Base-by-base conservation (phyloP, 2,888 invertebrate species). In the Nyleta sp. region DNA sequence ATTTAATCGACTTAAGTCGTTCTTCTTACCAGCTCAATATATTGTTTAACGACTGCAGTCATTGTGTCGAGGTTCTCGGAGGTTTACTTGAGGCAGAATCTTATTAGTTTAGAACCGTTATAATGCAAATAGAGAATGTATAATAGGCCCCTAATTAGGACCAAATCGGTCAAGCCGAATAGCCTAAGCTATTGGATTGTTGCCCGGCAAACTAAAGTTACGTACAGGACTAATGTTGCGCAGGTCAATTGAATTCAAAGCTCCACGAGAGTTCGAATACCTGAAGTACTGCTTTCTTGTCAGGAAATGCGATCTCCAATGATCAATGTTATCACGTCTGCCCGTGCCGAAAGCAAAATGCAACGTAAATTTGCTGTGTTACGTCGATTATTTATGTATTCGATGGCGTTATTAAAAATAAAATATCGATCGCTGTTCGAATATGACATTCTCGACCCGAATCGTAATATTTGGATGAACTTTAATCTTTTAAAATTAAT, bases 181-280 rank as follows among this genome's bases (percentile, higher is more conserved):
- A 53, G 59, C 52, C 46, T 65, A 65, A 71, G 55, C 53, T 70
- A 70, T 50, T 67, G 67, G 59, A 71, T 77, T 77, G 71, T 67
- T 71, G 52, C 28, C 53, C 48, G 28, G 65, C 70, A 77, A 77
- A 65, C 77, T 71, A 67, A 77, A 77, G 59, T 77, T 77, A 59
- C 65, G 33, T 60, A 53, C 77, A 55, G 62, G 50, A 57, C 65
- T 71, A 77, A 77, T 71, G 75, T 68, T 62, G 60, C 53, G 33
- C 71, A 60, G 71, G 71, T 77, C 76, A 77, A 77, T 77, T 77
- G 76, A 65, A 77, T 77, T 60, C 65, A 77, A 71, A 65, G 71
- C 76, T 70, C 31, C 31, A 40, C 10, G 50, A 64, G 57, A 50
- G 60, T 60, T 67, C 60, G 53, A 71, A 67, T 77, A 65, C 60